Base-by-base conservation (phyloP, 2,113 vertebrate species). In the Aspidoscelis tigris region DNA sequence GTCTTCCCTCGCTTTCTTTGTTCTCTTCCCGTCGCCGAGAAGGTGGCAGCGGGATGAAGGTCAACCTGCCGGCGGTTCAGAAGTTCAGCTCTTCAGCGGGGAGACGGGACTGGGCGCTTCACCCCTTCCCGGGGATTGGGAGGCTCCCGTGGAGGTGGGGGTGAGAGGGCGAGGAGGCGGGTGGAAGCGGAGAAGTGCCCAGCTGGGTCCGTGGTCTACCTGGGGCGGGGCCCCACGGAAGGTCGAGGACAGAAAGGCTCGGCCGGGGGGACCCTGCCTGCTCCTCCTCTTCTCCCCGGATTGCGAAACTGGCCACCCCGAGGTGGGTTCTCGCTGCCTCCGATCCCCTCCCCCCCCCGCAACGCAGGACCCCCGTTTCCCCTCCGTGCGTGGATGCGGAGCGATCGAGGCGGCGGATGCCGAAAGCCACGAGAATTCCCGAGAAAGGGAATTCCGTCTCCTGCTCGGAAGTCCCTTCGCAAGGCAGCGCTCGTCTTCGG, bases 71-170 rank as follows among this genome's bases (percentile, higher is more conserved):
- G 1, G 12, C 58, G 11, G 24, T 75, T 74, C 58, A 55, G 58
- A n/a, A 78, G 76, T 78, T 78, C 76, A 78, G 76, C 39, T 22
- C 26, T 64, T 10, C 73, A 21, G 81, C 58, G n/a, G 26, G n/a
- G 18, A 33, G 69, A 39, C 2, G n/a, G 3, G 44, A 58, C 58
- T 12, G n/a, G 65, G 72, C 41, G 14, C 24, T 5, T 24, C 16
- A 43, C 47, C 65, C 65, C 2, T 70, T n/a, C 73, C 64, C 77
- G n/a, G 50, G 7, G 74, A 21, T 39, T 50, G 4, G 26, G 3
- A n/a, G 12, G n/a, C 22, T 18, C 73, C 1, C 24, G 64, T n/a
- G 47, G 55, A 58, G 55, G 55, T 5, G 43, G 43, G 20, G 1
- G 39, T 2, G 43, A 14, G 4, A 18, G 2, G 3, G 53, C 2